Evolutionary conservation across 2,113 vertebrate species (phyloP).

Genomic region (Sylvia atricapilla): DNA sequence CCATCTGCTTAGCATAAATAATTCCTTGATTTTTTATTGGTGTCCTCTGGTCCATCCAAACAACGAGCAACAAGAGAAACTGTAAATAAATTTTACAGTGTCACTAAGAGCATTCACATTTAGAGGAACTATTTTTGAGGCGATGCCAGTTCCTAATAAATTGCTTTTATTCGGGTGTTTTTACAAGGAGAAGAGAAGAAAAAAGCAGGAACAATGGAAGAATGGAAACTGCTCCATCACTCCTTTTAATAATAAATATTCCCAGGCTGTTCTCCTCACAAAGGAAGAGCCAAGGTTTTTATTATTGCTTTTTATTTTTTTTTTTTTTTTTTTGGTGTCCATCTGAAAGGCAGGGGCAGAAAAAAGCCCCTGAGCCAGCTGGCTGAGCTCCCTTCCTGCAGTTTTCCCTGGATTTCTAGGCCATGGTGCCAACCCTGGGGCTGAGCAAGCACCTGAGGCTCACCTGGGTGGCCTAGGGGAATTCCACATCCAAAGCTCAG

Average conservation of each 20-base stretch:
- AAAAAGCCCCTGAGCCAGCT: slow-evolving; percentile 18
- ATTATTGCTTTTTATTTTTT: neutral
- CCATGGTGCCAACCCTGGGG: neutral
- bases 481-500: neutral
- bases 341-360: slow-evolving; percentile 33
- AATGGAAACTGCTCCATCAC: slow-evolving; percentile 23
- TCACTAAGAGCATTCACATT: slow-evolving; percentile 49
- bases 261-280: slow-evolving; percentile 29
- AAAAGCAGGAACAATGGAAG: neutral
- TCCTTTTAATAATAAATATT: slow-evolving; percentile 44
- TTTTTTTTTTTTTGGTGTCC: neutral
- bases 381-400: neutral
- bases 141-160: slow-evolving; percentile 56
- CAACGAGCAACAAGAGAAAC: slow-evolving; percentile 48
- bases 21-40: neutral
- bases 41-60: slow-evolving; percentile 35
- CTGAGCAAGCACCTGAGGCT: neutral
- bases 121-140: slow-evolving; percentile 55
- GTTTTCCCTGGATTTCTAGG: neutral
- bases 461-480: neutral
- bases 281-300: neutral
- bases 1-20: slow-evolving; percentile 45
- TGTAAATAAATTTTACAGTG: slow-evolving; percentile 52
- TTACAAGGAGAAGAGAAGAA: neutral
- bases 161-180: slow-evolving; percentile 55